A percentile compares a stretch with the other conserved stretches of the same genome.
phyloP scores from a whole-genome alignment of 2,113 vertebrate species.

The Triplophysa tibetana region DNA sequence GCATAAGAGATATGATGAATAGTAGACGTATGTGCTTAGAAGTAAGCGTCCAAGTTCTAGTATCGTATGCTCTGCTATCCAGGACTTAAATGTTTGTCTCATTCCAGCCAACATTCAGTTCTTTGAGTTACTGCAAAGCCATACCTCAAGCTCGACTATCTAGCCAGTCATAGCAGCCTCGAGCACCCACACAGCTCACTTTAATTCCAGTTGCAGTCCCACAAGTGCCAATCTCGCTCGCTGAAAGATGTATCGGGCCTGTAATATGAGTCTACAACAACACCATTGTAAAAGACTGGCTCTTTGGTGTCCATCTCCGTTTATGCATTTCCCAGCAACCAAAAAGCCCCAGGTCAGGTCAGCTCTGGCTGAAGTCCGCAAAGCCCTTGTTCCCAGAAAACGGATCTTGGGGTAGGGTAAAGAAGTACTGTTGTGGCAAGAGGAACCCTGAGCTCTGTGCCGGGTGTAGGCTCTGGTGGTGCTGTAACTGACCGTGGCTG shows the following conservation, averaged over 20 bases:
- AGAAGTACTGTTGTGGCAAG: constrained; percentile 88
- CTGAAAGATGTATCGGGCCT: constrained; percentile 21
- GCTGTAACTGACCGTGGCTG: constrained; percentile 64
- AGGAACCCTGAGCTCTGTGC: constrained; percentile 79
- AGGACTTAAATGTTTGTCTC: constrained; percentile 1
- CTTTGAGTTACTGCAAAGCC: constrained; percentile 13
- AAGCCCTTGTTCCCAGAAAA: constrained; percentile 81
- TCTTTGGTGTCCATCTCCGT: constrained; percentile 25
- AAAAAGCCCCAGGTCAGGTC: constrained; percentile 67
- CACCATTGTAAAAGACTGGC: background rate
- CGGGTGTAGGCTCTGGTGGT: constrained; percentile 66
- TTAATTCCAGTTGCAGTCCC: background rate
- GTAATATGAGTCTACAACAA: constrained; percentile 12
- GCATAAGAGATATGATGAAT: constrained; percentile 52
- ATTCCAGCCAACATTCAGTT: constrained; percentile 2
- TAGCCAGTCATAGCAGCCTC: background rate
- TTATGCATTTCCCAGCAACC: background rate
- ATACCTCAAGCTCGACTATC: background rate
- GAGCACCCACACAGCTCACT: background rate
- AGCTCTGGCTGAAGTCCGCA: constrained; percentile 86
- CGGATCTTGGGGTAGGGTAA: constrained; percentile 84
- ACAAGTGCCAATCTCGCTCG: constrained; percentile 7
- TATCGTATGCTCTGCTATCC: background rate
- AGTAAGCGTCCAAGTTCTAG: constrained; percentile 10
- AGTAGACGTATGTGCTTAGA: constrained; percentile 34